phyloP scores from a whole-genome alignment of 1,140 invertebrate genomes.

The Globodera rostochiensis region DNA sequence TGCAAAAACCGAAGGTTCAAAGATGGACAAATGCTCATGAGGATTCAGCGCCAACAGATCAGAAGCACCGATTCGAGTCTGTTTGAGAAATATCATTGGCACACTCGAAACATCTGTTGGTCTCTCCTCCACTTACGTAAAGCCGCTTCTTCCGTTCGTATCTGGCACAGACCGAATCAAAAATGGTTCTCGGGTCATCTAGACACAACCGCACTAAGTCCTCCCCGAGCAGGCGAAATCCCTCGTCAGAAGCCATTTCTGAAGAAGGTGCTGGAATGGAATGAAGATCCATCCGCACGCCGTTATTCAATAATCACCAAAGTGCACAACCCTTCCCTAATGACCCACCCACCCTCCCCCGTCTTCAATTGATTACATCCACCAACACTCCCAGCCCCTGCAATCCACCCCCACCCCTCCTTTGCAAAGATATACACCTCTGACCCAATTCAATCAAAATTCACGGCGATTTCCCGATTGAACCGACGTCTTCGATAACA shows the following conservation, averaged over 20 bases:
- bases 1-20: neutral
- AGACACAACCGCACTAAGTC: neutral
- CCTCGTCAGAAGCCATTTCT: slow-evolving; percentile 1
- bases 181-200: neutral
- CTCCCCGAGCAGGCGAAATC: neutral
- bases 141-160: neutral
- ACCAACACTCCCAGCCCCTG: neutral
- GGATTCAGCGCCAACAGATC: neutral
- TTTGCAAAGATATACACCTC: neutral
- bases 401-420: too few species aligned
- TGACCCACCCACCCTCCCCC: neutral
- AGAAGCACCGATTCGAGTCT: neutral
- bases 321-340: neutral
- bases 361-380: neutral
- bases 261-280: neutral
- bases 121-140: neutral
- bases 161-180: neutral
- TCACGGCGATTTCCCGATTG: too few species aligned
- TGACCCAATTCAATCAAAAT: neutral
- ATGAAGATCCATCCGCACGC: neutral
- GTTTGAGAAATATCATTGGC: neutral
- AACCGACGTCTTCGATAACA: neutral
- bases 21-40: neutral
- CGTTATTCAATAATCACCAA: neutral
- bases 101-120: neutral